phyloP scores from a whole-genome alignment of 2,113 vertebrate genomes.

The Crocuta crocuta region DNA sequence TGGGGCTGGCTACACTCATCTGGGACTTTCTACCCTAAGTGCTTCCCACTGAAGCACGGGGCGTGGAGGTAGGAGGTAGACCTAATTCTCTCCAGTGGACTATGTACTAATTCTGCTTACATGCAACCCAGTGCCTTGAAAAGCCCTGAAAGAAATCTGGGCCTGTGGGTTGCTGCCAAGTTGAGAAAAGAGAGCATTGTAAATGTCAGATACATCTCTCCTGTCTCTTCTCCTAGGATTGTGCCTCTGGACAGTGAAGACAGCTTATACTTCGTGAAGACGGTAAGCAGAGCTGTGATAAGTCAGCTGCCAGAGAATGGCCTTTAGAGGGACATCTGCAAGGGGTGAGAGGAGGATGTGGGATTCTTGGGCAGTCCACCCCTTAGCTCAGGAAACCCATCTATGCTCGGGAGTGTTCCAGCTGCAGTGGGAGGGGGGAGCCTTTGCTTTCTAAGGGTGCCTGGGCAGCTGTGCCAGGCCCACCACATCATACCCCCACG shows the following conservation, averaged over 20 bases:
- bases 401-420: neutral
- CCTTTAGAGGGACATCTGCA: neutral
- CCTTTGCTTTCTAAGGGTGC: neutral
- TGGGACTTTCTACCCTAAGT: neutral
- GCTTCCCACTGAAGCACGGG: neutral
- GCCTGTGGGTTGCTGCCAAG: neutral
- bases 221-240: slow-evolving; percentile 85
- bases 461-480: neutral
- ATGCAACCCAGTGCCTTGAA: slow-evolving; percentile 14
- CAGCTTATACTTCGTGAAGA: slow-evolving; percentile 92
- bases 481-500: neutral
- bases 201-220: neutral
- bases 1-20: neutral
- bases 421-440: neutral
- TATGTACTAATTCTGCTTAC: neutral
- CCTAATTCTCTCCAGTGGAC: neutral
- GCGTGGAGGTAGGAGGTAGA: neutral
- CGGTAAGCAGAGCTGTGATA: slow-evolving; percentile 88
- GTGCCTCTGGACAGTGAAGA: slow-evolving; percentile 90
- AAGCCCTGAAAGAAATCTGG: neutral
- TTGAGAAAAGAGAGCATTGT: slow-evolving; percentile 9
- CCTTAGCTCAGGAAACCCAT: neutral
- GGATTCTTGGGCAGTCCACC: neutral
- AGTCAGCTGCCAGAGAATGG: neutral
- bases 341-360: neutral